Percentiles rank a stretch among this genome's conserved stretches.
phyloP scores from a whole-genome alignment of 2,113 vertebrate species.

The Ardeotis arabs region DNA sequence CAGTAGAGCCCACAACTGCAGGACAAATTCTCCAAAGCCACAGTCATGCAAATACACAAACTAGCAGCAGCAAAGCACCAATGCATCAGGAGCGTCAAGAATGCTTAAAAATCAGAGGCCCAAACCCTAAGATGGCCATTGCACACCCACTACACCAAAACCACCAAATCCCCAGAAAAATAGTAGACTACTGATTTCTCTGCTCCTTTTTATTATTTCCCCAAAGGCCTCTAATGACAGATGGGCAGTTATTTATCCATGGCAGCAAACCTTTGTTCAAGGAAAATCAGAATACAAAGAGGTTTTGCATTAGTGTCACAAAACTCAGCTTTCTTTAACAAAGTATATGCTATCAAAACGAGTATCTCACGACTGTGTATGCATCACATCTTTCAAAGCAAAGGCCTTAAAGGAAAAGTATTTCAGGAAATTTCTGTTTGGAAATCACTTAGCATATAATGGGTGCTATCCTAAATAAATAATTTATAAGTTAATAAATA shows the following conservation, averaged over 20 bases:
- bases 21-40: neutral
- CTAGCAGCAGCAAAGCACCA: neutral
- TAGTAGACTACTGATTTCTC: neutral
- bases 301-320: neutral
- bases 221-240: constrained; percentile 42
- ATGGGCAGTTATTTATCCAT: constrained; percentile 59
- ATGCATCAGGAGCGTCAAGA: neutral
- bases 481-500: constrained; percentile 56
- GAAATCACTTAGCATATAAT: constrained; percentile 59
- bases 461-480: constrained; percentile 58
- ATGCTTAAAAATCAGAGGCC: neutral
- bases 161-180: constrained; percentile 28
- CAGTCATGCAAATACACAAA: neutral
- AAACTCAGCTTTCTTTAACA: constrained; percentile 30
- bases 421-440: constrained; percentile 33
- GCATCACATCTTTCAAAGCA: neutral
- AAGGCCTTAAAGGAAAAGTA: constrained; percentile 43
- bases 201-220: constrained; percentile 18
- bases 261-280: constrained; percentile 38
- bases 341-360: neutral
- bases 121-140: neutral
- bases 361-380: neutral
- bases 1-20: neutral
- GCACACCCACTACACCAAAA: neutral
- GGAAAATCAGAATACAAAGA: constrained; percentile 54